These are phyloP conservation scores for Zaprionus ornatus DNA, from an alignment of 1,140 invertebrate species.

Conservation along the genomic window DNA sequence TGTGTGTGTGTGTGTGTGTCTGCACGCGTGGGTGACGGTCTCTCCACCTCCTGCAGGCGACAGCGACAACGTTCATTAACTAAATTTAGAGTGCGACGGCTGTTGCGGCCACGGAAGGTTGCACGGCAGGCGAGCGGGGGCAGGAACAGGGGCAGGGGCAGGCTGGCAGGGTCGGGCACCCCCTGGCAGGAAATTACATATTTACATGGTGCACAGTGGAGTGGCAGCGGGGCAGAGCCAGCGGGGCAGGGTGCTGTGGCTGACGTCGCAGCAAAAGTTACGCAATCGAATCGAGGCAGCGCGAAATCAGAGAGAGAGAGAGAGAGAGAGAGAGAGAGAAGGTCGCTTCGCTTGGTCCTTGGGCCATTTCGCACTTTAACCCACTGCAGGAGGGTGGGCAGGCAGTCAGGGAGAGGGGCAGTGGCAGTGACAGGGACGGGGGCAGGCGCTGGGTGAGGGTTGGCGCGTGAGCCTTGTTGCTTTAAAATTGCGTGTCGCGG, in stretches of 20 bases:
- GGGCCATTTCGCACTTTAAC: slow-evolving; percentile 61
- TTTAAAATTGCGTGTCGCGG: slow-evolving; percentile 74
- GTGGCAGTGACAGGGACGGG: not conserved
- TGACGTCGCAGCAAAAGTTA: slow-evolving; percentile 53
- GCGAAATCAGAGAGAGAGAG: slow-evolving; percentile 55
- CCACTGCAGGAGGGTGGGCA: slow-evolving; percentile 34
- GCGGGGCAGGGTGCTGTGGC: not conserved
- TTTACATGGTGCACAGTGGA: slow-evolving; percentile 51
- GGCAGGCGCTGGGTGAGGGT: slow-evolving; percentile 55
- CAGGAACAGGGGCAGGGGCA: not conserved
- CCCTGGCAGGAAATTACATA: slow-evolving; percentile 68
- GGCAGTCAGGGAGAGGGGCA: no score
- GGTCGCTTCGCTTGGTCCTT: slow-evolving; percentile 44
- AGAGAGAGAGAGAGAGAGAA: not conserved
- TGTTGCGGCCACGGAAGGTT: slow-evolving; percentile 50
- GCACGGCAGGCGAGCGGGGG: not conserved
- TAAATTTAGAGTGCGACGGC: slow-evolving; percentile 79
- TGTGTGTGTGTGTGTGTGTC: slow-evolving; percentile 1
- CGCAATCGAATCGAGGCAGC: slow-evolving; percentile 65
- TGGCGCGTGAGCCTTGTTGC: slow-evolving; percentile 74
- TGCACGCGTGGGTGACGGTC: slow-evolving; percentile 45
- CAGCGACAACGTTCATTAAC: slow-evolving; percentile 70
- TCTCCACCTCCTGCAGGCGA: slow-evolving; percentile 11
- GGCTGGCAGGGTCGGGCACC: slow-evolving; percentile 23
- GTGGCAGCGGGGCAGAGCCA: slow-evolving; percentile 1